Conservation (phyloP, 1,140 invertebrate species). For the Micrasema longulum region DNA sequence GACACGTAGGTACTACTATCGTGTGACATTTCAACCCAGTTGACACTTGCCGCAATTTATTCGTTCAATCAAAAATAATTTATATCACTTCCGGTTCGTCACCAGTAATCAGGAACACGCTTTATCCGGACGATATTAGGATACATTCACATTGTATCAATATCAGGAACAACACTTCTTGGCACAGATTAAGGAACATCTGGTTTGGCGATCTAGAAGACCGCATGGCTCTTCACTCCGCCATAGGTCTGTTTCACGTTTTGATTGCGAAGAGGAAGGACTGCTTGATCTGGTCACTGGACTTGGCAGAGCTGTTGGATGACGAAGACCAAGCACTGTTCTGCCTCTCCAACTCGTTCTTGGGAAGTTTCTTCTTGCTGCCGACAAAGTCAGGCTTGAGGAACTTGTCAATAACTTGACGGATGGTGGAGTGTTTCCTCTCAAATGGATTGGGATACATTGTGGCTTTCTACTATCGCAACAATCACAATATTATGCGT, state of each 20-base stretch:
- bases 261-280: slow-evolving; percentile 42
- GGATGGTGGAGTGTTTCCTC: slow-evolving; percentile 78
- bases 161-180: slow-evolving; percentile 9
- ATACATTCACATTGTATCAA: neutral
- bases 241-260: slow-evolving; percentile 19
- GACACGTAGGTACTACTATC: too few species aligned
- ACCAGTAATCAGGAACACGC: neutral
- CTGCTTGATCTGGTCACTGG: slow-evolving; percentile 13
- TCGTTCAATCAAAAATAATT: neutral
- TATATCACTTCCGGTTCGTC: neutral
- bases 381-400: slow-evolving; percentile 63
- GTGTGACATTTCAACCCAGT: slow-evolving; percentile 1
- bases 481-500: neutral
- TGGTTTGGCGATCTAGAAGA: slow-evolving; percentile 16
- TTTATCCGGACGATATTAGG: neutral
- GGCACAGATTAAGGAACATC: slow-evolving; percentile 28
- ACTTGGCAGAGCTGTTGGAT: slow-evolving; percentile 36
- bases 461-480: slow-evolving; percentile 54
- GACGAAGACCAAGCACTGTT: slow-evolving; percentile 46
- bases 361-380: slow-evolving; percentile 44
- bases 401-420: slow-evolving; percentile 75
- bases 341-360: slow-evolving; percentile 47
- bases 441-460: slow-evolving; percentile 83
- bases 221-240: neutral
- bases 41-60: neutral